These are phyloP conservation scores for Oxycera nigricornis DNA, from an alignment of 2,888 invertebrate genomes.

Conservation along the genomic window DNA sequence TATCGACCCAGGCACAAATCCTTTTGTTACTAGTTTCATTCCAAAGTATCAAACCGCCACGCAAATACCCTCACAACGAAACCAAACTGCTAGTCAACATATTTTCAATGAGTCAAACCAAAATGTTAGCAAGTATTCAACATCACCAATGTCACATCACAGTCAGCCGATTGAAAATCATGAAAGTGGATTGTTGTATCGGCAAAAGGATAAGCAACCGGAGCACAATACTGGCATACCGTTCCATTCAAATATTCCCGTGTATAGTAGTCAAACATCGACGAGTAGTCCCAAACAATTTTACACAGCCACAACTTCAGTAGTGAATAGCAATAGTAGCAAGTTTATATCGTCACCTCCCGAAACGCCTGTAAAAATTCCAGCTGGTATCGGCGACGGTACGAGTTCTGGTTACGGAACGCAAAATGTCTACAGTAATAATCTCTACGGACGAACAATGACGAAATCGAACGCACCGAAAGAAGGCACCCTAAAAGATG, in stretches of 20 bases:
- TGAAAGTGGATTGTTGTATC: slow-evolving; percentile 54
- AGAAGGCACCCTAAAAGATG: slow-evolving; percentile 51
- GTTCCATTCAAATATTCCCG: slow-evolving; percentile 41
- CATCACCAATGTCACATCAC: slow-evolving; percentile 34
- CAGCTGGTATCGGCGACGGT: slow-evolving; percentile 16
- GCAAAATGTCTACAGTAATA: slow-evolving; percentile 48
- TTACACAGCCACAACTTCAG: slow-evolving; percentile 41
- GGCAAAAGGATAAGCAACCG: slow-evolving; percentile 50
- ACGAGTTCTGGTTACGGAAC: slow-evolving; percentile 43
- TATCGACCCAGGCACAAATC: slow-evolving; percentile 54
- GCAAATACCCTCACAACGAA: slow-evolving; percentile 46
- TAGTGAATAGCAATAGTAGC: slow-evolving; percentile 42
- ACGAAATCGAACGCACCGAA: slow-evolving; percentile 33
- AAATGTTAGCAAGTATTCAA: background rate
- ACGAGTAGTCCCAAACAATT: slow-evolving; percentile 41
- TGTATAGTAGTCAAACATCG: slow-evolving; percentile 31
- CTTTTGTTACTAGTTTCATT: slow-evolving; percentile 58
- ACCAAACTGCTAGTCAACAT: slow-evolving; percentile 40
- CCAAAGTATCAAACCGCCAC: slow-evolving; percentile 49
- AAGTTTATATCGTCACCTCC: slow-evolving; percentile 47
- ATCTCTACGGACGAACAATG: slow-evolving; percentile 47
- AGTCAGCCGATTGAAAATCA: slow-evolving; percentile 13
- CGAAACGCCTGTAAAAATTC: slow-evolving; percentile 43
- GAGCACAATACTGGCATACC: slow-evolving; percentile 51
- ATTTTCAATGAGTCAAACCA: slow-evolving; percentile 27